Conservation (phyloP, 2,113 vertebrate genomes). For the Cyanistes caeruleus region DNA sequence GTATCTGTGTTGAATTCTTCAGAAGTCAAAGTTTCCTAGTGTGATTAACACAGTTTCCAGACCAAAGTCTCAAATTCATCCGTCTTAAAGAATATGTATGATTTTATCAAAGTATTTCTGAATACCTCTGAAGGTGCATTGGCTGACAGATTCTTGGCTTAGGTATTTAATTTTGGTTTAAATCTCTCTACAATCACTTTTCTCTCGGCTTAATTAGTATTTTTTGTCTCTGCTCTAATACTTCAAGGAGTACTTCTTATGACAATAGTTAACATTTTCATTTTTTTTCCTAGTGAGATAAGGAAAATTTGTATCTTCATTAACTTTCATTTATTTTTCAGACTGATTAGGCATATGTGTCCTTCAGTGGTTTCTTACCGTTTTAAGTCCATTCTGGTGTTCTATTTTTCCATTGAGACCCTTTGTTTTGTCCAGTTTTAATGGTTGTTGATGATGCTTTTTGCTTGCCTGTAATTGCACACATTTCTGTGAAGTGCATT, state of each 20-base stretch:
- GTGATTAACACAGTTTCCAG: neutral
- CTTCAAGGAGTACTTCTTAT: neutral
- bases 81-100: neutral
- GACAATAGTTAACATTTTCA: neutral
- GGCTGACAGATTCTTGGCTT: neutral
- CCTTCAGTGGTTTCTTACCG: neutral
- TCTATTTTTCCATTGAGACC: neutral
- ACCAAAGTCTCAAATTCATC: neutral
- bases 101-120: neutral
- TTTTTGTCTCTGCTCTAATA: neutral
- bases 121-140: neutral
- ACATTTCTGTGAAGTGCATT: neutral
- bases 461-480: neutral
- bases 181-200: neutral
- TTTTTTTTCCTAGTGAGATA: neutral
- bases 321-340: neutral
- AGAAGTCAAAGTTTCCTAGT: neutral
- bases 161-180: neutral
- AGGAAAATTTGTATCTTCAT: neutral
- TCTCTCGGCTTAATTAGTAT: neutral
- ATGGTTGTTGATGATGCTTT: neutral
- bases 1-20: neutral
- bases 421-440: neutral
- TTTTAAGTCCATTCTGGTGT: neutral
- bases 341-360: accelerated